A percentile compares a stretch with the other conserved stretches of the same genome.
Evolutionary conservation across 2,888 invertebrate genomes (phyloP).

Genomic region (Ceramica pisi): DNA sequence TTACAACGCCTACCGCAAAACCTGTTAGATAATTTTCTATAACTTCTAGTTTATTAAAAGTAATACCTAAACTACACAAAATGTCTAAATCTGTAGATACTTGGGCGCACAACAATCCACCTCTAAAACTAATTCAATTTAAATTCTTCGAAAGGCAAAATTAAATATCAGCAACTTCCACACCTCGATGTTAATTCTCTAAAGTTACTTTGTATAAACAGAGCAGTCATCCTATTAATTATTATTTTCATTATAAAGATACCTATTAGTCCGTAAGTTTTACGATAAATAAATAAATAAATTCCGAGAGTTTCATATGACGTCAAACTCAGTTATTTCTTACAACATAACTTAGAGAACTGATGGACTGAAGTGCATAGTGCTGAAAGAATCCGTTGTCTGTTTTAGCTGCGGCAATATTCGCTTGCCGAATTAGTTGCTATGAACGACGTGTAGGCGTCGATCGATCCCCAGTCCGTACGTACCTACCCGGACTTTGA

Average conservation of each 20-base stretch:
- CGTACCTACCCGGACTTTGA: constrained; percentile 78
- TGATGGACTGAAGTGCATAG: constrained; percentile 37
- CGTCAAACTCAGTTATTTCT: constrained; percentile 21
- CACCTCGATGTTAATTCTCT: constrained; percentile 42
- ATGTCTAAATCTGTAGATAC: constrained; percentile 2
- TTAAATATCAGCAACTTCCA: constrained; percentile 7
- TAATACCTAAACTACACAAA: constrained; percentile 16
- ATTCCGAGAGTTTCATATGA: constrained; percentile 4
- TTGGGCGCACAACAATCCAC: constrained; percentile 21
- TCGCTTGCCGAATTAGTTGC: constrained; percentile 88
- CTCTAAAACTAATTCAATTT: constrained; percentile 20
- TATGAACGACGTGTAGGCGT: constrained; percentile 85
- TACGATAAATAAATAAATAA: too few relatives aligned
- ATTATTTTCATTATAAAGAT: too few relatives aligned
- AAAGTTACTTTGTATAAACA: constrained; percentile 39
- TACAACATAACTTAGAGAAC: constrained; percentile 44
- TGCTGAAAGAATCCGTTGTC: constrained; percentile 78
- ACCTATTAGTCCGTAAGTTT: too few relatives aligned
- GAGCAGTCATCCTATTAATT: background rate
- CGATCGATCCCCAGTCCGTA: constrained; percentile 70
- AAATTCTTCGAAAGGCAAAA: constrained; percentile 24
- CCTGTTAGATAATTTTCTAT: constrained; percentile 28
- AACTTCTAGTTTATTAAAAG: constrained; percentile 26
- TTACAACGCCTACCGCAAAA: constrained; percentile 50
- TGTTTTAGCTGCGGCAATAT: constrained; percentile 89